phyloP scores from a whole-genome alignment of 2,888 invertebrate genomes.

The Eupithecia subfuscata region DNA sequence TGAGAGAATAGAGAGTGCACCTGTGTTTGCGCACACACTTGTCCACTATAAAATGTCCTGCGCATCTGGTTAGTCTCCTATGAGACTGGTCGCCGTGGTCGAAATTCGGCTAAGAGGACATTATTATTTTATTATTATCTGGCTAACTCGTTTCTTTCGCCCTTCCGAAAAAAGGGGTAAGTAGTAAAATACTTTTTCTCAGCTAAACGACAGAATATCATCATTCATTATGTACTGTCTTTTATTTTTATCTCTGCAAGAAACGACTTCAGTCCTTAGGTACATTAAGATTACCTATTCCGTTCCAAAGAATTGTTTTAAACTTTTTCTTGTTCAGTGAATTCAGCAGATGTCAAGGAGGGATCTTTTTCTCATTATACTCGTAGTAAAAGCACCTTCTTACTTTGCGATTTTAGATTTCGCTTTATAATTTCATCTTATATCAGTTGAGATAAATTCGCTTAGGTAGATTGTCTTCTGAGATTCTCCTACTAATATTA shows the following conservation, averaged over 20 bases:
- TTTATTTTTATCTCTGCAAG: constrained; percentile 41
- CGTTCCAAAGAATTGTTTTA: constrained; percentile 52
- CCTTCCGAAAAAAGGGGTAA: constrained; percentile 1
- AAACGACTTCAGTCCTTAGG: constrained; percentile 46
- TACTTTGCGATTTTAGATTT: constrained; percentile 28
- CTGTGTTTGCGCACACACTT: too few relatives aligned
- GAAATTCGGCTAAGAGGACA: too few relatives aligned
- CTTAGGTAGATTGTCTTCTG: background rate
- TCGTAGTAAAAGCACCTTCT: constrained; percentile 26
- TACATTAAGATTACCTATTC: constrained; percentile 52
- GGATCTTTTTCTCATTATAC: constrained; percentile 40
- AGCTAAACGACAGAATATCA: constrained; percentile 33
- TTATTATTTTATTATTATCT: too few relatives aligned
- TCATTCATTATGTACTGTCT: constrained; percentile 38
- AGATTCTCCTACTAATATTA: too few relatives aligned
- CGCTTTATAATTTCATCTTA: constrained; percentile 23
- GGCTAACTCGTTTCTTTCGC: too few relatives aligned
- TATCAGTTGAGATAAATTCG: constrained; percentile 1
- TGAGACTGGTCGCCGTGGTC: too few relatives aligned
- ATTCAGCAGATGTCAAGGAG: constrained; percentile 56
- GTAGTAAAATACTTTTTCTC: constrained; percentile 9
- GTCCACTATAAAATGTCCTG: too few relatives aligned
- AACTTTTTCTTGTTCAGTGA: constrained; percentile 62
- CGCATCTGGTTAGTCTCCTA: too few relatives aligned
- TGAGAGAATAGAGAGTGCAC: too few relatives aligned